Conservation (phyloP, 1,140 invertebrate species). For the Metopolophium dirhodum region DNA sequence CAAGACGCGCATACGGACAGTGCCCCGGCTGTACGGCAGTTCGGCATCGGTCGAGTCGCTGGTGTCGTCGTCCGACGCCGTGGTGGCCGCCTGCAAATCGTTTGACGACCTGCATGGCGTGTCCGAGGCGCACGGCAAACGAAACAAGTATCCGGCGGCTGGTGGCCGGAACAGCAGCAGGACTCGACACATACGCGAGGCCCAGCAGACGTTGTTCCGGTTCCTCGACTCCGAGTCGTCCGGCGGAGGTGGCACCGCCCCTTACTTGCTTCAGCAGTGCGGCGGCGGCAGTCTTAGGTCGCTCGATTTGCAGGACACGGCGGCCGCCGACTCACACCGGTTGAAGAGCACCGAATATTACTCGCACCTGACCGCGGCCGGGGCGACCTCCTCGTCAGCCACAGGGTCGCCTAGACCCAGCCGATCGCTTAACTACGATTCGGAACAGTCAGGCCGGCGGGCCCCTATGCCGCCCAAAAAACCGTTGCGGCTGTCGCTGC, state of each 20-base stretch:
- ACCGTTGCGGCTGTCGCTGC: constrained; percentile 79
- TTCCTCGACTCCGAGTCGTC: constrained; percentile 48
- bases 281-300: constrained; percentile 17
- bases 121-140: background rate
- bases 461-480: constrained; percentile 81
- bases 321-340: background rate
- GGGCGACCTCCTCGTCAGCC: background rate
- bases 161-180: constrained; percentile 55
- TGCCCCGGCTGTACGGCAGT: constrained; percentile 31
- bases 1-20: constrained; percentile 47
- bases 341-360: constrained; percentile 46
- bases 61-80: background rate
- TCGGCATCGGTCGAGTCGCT: constrained; percentile 38
- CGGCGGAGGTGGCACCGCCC: background rate
- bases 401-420: background rate
- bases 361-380: background rate
- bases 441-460: constrained; percentile 61
- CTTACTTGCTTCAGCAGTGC: background rate
- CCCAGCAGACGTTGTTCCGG: constrained; percentile 62
- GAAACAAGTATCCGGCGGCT: background rate
- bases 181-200: constrained; percentile 61
- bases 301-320: constrained; percentile 15
- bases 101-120: constrained; percentile 21
- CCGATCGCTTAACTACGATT: constrained; percentile 46
- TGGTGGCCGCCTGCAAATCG: background rate